Conservation (phyloP, 35 echinoderm and acorn worm species). For the Apostichopus parvimensis region DNA sequence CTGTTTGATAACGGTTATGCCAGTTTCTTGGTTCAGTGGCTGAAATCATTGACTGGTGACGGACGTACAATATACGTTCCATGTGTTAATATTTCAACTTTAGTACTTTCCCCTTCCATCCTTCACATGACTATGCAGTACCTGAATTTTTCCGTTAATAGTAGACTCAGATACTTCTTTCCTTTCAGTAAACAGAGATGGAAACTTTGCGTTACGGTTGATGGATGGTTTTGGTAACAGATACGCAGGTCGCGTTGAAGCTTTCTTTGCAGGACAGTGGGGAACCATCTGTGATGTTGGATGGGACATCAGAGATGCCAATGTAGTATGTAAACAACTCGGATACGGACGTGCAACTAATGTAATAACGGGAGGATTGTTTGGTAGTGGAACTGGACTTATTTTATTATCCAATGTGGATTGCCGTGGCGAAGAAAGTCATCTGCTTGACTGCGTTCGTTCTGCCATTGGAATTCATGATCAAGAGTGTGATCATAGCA, state of each 20-base stretch:
- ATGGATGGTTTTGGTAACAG: neutral
- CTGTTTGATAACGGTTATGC: no score
- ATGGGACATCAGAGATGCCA: constrained; percentile 6
- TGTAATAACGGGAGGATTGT: neutral
- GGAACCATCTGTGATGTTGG: constrained; percentile 15
- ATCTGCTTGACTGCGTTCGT: neutral
- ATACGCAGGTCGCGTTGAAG: constrained; percentile 3
- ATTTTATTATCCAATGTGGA: neutral
- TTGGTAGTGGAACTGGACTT: neutral
- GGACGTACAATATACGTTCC: no score
- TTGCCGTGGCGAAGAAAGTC: neutral
- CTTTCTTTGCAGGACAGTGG: neutral
- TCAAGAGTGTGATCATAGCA: neutral
- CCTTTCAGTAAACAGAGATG: neutral
- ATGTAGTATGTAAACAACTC: neutral
- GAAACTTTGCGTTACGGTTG: neutral
- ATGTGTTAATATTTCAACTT: no score
- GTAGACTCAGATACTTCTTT: no score
- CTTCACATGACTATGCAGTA: no score
- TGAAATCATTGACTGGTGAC: no score
- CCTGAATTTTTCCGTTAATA: no score
- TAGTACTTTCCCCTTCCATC: no score
- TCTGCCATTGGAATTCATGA: neutral
- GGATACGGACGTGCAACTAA: neutral
- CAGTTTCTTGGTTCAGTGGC: no score